Evolutionary conservation across 2,888 invertebrate genomes (phyloP).

Genomic region (Heteromyza rotundicornis): DNA sequence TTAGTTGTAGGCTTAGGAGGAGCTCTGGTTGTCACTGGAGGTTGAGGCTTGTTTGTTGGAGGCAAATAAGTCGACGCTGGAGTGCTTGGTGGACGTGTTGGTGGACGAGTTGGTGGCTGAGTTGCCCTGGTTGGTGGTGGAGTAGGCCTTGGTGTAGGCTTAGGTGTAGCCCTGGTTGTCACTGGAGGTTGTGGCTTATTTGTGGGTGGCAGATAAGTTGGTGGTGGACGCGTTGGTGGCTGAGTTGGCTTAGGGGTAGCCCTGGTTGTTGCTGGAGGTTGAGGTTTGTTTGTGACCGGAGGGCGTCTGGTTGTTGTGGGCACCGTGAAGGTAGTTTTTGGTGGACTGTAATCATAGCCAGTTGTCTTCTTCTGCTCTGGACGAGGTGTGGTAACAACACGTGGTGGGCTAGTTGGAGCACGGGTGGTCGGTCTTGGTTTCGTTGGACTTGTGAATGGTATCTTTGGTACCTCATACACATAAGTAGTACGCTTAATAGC

Average conservation of each 20-base stretch:
- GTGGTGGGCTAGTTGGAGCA: too few relatives aligned
- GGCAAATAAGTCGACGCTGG: constrained; percentile 23
- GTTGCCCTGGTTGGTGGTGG: constrained; percentile 35
- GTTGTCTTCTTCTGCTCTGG: too few relatives aligned
- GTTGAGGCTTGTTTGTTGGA: constrained; percentile 21
- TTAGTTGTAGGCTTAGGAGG: constrained; percentile 17
- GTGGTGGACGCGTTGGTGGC: constrained; percentile 37
- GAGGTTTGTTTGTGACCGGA: constrained; percentile 25
- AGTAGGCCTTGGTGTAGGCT: constrained; percentile 31
- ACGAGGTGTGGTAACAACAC: too few relatives aligned
- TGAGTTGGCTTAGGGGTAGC: constrained; percentile 31
- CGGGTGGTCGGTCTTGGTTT: too few relatives aligned
- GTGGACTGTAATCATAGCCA: constrained; percentile 21
- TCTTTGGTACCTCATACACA: too few relatives aligned
- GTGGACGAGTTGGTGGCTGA: constrained; percentile 34
- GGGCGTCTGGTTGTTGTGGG: constrained; percentile 21
- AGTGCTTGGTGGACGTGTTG: constrained; percentile 30
- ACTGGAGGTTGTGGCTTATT: constrained; percentile 29
- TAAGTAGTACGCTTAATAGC: too few relatives aligned
- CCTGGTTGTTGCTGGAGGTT: constrained; percentile 26
- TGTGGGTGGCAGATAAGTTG: constrained; percentile 38
- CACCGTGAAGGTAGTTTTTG: constrained; percentile 4
- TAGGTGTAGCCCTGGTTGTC: constrained; percentile 22
- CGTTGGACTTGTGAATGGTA: too few relatives aligned
- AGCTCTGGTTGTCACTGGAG: constrained; percentile 15